Percentiles rank a stretch among this genome's conserved stretches.
Conservation (phyloP, 35 echinoderm and acorn worm species). For the Apostichopus californicus region DNA sequence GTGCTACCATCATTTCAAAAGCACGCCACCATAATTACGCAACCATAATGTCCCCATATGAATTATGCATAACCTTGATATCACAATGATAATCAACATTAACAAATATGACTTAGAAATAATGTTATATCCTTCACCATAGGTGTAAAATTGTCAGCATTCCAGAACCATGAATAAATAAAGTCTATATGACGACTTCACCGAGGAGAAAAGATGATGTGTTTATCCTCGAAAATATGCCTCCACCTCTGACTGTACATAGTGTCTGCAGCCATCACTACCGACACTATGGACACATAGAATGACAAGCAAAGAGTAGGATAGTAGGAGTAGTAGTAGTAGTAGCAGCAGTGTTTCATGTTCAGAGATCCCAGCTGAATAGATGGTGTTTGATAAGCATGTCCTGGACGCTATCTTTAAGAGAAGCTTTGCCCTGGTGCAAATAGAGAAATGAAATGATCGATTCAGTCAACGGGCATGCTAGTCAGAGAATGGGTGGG, state of each 20-base stretch:
- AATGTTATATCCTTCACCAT: no score
- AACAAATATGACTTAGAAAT: no score
- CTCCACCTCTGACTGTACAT: neutral
- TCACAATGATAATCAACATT: no score
- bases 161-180: no score
- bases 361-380: conserved; percentile 99
- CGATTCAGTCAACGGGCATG: neutral
- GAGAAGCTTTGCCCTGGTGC: conserved; percentile 72
- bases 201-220: no score
- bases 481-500: no score
- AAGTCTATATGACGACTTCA: no score
- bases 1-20: no score
- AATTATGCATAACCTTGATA: no score
- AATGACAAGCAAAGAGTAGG: neutral
- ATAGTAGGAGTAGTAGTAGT: neutral
- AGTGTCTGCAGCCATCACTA: neutral
- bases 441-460: conserved; percentile 16
- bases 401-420: conserved; percentile 99
- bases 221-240: neutral
- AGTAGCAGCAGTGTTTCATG: conserved; percentile 37
- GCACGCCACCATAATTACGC: no score
- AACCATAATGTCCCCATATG: no score
- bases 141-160: no score
- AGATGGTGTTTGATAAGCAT: conserved; percentile 99
- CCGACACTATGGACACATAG: neutral